Evolutionary conservation across 2,888 invertebrate species (phyloP).

Genomic region (Acanthosepion pharaonis): DNA sequence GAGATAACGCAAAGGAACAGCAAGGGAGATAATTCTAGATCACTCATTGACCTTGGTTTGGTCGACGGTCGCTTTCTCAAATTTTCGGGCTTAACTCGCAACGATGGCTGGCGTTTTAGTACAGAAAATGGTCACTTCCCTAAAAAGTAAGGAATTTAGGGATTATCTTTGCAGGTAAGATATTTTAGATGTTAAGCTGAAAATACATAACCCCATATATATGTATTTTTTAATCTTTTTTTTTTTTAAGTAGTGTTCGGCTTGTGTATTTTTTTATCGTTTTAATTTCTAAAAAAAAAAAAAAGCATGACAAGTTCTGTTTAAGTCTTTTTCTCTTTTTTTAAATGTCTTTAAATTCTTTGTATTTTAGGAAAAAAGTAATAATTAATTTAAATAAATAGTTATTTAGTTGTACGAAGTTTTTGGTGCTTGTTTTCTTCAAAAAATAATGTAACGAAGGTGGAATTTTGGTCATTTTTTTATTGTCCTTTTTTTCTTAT

Average conservation of each 20-base stretch:
- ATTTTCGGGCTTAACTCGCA: neutral
- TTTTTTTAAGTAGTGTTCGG: no score
- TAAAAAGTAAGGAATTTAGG: slow-evolving; percentile 64
- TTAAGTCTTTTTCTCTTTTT: no score
- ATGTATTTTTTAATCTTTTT: neutral
- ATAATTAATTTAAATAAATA: no score
- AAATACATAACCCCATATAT: neutral
- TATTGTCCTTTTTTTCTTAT: no score
- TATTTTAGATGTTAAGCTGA: neutral
- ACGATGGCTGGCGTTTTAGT: slow-evolving; percentile 54
- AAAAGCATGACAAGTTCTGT: no score
- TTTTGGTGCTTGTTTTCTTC: no score
- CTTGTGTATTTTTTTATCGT: neutral
- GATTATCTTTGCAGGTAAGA: slow-evolving; percentile 62
- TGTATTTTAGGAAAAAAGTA: no score
- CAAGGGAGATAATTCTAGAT: neutral
- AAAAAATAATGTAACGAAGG: no score
- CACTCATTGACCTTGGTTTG: neutral
- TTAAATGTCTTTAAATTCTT: no score
- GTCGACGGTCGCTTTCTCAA: neutral
- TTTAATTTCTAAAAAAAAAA: neutral
- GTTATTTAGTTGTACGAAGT: no score
- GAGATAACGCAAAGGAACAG: neutral
- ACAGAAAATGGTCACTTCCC: slow-evolving; percentile 56
- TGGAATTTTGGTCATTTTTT: no score